Conservation (phyloP, 2,797 vertebrate species). For the Heteromormyrus szaboi region DNA sequence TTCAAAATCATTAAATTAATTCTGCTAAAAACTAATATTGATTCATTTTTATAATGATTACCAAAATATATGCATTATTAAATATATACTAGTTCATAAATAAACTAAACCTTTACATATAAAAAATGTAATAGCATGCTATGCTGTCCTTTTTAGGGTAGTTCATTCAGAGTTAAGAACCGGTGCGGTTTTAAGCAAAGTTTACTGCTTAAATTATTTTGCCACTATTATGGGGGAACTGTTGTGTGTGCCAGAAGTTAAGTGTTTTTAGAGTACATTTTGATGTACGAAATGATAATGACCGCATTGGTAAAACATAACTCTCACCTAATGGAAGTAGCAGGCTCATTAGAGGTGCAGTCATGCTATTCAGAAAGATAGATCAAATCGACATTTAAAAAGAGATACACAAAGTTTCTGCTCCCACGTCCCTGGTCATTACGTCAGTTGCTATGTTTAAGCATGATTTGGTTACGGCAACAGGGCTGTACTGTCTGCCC, state of each 20-base stretch:
- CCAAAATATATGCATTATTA: neutral
- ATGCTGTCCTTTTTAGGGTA: neutral
- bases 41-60: neutral
- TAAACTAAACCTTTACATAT: neutral
- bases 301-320: conserved; percentile 14
- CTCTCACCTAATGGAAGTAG: conserved; percentile 15
- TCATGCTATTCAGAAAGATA: neutral
- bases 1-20: neutral
- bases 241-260: conserved; percentile 18
- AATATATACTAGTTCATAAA: neutral
- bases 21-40: neutral
- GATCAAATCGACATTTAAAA: neutral
- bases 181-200: neutral
- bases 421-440: neutral
- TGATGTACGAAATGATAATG: conserved; percentile 15
- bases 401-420: neutral
- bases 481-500: neutral
- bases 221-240: neutral
- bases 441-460: neutral
- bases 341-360: neutral
- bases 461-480: neutral
- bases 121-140: neutral
- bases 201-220: conserved; percentile 15
- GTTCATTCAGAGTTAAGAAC: conserved; percentile 7
- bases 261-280: conserved; percentile 22